Percentiles rank a stretch among this genome's conserved stretches.
Conservation (phyloP, 2,888 invertebrate genomes). For the Nomada lathburiana region DNA sequence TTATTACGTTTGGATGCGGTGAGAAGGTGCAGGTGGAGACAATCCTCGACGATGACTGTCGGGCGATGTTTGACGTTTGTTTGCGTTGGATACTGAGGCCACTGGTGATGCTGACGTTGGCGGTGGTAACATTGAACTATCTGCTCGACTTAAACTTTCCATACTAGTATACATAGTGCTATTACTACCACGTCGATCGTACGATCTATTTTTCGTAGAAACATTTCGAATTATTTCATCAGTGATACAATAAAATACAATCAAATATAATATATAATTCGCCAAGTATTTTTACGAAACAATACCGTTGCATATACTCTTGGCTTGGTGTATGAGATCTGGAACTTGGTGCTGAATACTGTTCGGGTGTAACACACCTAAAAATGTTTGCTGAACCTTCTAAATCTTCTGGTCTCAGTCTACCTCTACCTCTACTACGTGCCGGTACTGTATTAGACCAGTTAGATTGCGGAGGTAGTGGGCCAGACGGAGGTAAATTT, state of each 20-base stretch:
- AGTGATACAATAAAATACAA: background rate
- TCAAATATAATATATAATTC: background rate
- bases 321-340: conserved; percentile 83
- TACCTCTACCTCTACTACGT: conserved; percentile 87
- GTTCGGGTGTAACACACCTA: conserved; percentile 85
- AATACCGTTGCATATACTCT: conserved; percentile 79
- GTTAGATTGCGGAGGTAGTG: conserved; percentile 80
- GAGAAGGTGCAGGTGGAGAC: conserved; percentile 71
- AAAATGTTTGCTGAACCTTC: conserved; percentile 77
- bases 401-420: conserved; percentile 86
- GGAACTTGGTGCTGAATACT: conserved; percentile 83
- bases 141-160: conserved; percentile 80
- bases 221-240: background rate
- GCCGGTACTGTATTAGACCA: conserved; percentile 89
- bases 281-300: background rate
- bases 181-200: conserved; percentile 82
- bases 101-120: conserved; percentile 76
- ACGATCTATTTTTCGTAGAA: conserved; percentile 69
- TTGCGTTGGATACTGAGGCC: conserved; percentile 70
- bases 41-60: conserved; percentile 69
- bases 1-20: conserved; percentile 75
- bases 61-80: conserved; percentile 72
- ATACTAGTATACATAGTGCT: conserved; percentile 83
- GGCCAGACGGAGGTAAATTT: conserved; percentile 81
- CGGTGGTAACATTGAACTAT: conserved; percentile 78